Conservation (phyloP, 2,113 vertebrate species). For the Cyanoramphus novaezelandiae region DNA sequence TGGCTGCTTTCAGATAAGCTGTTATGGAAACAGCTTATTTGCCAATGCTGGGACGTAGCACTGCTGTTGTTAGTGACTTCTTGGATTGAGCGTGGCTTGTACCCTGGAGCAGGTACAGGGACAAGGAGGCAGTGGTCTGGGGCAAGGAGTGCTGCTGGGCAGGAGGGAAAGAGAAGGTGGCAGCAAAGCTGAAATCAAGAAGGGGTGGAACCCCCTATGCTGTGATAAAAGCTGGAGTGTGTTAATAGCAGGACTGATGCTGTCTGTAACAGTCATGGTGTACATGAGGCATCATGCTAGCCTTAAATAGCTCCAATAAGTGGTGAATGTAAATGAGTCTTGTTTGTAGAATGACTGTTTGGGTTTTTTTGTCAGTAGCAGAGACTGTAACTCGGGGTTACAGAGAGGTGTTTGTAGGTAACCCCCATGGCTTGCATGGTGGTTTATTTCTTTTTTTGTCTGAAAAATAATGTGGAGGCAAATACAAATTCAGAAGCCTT, state of each 20-base stretch:
- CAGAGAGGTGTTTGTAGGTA: not conserved
- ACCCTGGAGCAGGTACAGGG: not conserved
- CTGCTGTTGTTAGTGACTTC: fast-evolving
- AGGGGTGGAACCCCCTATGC: not conserved
- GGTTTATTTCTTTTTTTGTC: not conserved
- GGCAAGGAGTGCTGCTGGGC: fast-evolving
- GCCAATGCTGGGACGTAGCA: not conserved
- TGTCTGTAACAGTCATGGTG: not conserved
- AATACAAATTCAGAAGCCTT: not conserved
- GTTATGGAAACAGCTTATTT: not conserved
- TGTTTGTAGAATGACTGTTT: not conserved
- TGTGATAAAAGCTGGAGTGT: not conserved
- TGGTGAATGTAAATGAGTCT: not conserved
- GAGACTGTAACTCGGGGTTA: not conserved
- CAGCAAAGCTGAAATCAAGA: not conserved
- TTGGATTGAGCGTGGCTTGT: not conserved
- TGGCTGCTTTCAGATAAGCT: not conserved
- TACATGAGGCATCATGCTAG: not conserved
- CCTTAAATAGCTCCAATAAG: not conserved
- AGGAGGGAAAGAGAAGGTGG: not conserved
- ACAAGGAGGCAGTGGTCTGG: not conserved
- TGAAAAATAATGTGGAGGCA: not conserved
- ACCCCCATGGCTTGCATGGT: not conserved
- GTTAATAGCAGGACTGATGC: not conserved
- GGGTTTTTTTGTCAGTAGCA: not conserved